These are phyloP conservation scores for Drosophila helvetica DNA, from an alignment of 2,888 invertebrate genomes.

Conservation along the genomic window DNA sequence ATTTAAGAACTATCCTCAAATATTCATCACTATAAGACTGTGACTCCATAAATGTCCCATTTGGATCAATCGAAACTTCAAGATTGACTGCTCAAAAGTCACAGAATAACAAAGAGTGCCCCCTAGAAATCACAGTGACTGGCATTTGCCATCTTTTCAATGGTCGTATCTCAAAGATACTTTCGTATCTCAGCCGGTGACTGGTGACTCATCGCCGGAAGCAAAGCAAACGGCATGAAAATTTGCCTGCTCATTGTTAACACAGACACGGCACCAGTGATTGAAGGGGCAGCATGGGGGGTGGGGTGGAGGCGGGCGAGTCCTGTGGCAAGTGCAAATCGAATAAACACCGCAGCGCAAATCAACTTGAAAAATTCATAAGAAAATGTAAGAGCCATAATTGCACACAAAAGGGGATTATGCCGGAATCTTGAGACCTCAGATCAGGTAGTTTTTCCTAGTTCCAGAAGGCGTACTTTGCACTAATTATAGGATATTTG, in stretches of 20 bases:
- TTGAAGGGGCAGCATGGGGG: not conserved
- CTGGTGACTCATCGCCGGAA: conserved; percentile 51
- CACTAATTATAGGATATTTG: conserved; percentile 60
- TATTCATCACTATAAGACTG: not conserved
- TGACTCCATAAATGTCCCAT: not conserved
- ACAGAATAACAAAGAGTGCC: not conserved
- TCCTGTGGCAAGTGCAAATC: conserved; percentile 42
- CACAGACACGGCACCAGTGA: conserved; percentile 8
- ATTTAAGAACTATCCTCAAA: too few species aligned
- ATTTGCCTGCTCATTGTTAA: conserved; percentile 71
- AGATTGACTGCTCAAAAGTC: not conserved
- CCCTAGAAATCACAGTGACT: not conserved
- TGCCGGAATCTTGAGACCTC: not conserved
- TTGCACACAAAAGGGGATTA: conserved; percentile 38
- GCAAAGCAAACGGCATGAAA: conserved; percentile 70
- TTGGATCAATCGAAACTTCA: not conserved
- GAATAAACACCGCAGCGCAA: conserved; percentile 66
- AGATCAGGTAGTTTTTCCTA: conserved; percentile 22
- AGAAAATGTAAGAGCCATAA: conserved; percentile 47
- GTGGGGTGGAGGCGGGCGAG: not conserved
- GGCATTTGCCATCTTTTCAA: not conserved
- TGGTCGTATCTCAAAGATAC: conserved; percentile 11
- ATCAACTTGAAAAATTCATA: conserved; percentile 45
- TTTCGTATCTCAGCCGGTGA: conserved; percentile 15
- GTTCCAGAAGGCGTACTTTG: conserved; percentile 33